Base-by-base conservation (phyloP, 30 jellyfish, hydroid and myxozoan genomes). In the Aurelia coerulea region DNA sequence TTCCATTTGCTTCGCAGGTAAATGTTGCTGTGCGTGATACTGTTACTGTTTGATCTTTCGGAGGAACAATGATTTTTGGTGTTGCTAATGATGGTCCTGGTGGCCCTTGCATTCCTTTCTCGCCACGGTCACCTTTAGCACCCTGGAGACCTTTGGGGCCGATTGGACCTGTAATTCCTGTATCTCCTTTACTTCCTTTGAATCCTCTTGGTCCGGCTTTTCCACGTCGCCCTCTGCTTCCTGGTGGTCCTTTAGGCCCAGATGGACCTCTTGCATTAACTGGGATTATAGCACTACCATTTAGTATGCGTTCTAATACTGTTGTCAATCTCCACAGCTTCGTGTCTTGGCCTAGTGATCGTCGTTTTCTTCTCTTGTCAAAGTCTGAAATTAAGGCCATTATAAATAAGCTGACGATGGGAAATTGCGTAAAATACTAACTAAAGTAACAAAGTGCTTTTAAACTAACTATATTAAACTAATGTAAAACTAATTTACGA, bases 141-240 rank as follows among this genome's bases (percentile, higher is more conserved):
- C 78, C 78, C 23, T 37, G 11, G 73, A 19, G 73, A 62, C 73
- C 73, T 12, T n/a, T 68, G 34, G 78, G 78, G 17, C 78, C 78
- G 41, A 32, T 32, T n/a, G 42, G 51, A 37, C 78, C 78, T n/a
- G 34, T 19, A 19, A 4, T 16, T 68, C 78, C 78, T 15, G 41
- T n/a, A 68, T 68, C 78, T 68, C 78, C 78, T 68, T 68, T 68
- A 10, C 51, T 33, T 18, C 78, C 78, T 33, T 68, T 68, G 23
- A 68, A 3, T n/a, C 78, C 78, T n/a, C 51, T 37, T 68, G 78
- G 78, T 68, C 78, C 78, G 11, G 78, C 78, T 12, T 68, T 68
- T 8, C 78, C 78, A 68, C 78, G 78, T 5, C n/a, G 23, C 9
- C 78, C 78, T 68, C 78, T 19, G 9, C 50, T 68, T 2, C 78